phyloP scores from a whole-genome alignment of 2,888 invertebrate species.

The Salpingus planirostris region DNA sequence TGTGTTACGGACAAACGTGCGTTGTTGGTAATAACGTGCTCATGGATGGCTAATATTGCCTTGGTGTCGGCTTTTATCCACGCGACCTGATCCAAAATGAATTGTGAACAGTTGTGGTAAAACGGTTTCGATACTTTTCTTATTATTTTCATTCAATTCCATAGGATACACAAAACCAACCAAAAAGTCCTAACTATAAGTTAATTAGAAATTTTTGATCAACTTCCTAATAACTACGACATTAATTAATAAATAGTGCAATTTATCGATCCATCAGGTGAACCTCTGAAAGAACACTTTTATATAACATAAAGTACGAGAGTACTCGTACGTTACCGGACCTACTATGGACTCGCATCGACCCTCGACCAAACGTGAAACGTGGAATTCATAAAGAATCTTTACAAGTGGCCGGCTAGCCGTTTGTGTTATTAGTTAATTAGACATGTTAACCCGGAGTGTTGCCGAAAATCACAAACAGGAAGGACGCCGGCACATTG shows the following conservation, averaged over 20 bases:
- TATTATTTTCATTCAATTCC: not conserved
- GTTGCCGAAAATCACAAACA: too few species aligned
- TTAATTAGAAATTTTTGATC: conserved; percentile 8
- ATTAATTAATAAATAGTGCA: not conserved
- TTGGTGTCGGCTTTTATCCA: conserved; percentile 94
- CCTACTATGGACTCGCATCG: too few species aligned
- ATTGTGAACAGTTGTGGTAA: conserved; percentile 26
- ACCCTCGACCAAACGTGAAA: too few species aligned
- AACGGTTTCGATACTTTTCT: conserved; percentile 2
- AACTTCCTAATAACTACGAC: not conserved
- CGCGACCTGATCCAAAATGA: conserved; percentile 61
- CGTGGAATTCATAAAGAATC: too few species aligned
- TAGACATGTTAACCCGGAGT: too few species aligned
- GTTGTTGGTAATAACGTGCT: conserved; percentile 90
- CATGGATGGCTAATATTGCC: conserved; percentile 87
- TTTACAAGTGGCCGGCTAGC: too few species aligned
- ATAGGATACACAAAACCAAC: not conserved
- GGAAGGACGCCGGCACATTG: too few species aligned
- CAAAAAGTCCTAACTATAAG: conserved; percentile 6
- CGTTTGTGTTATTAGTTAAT: too few species aligned
- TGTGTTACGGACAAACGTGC: conserved; percentile 81
- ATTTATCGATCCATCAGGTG: too few species aligned
- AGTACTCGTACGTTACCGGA: too few species aligned
- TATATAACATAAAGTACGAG: too few species aligned
- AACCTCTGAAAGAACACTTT: too few species aligned